Evolutionary conservation across 2,797 vertebrate species (phyloP), one percentile per base, ranked within the genome.

Genomic region (Rhinichthys osculus): DNA sequence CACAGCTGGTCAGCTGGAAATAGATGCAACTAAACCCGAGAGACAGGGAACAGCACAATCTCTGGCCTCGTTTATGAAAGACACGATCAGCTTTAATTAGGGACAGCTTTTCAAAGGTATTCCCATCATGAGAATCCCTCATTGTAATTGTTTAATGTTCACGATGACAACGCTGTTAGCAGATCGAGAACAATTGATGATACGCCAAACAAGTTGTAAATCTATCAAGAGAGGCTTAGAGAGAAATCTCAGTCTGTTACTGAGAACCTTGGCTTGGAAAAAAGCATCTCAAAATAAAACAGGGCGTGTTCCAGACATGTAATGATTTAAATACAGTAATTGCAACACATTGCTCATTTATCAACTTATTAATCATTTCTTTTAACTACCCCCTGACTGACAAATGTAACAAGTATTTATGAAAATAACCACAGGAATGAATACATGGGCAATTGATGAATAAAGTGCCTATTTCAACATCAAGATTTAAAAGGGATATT

Each of bases 1-100:
- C 86, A 69, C 92, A 94, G 93, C 92, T 93, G 92, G 93, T 92
- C 89, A 82, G 91, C 89, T 92, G 86, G 90, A 95, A 95, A 95
- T 95, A 95, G 73, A 84, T 88, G 94, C 91, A 95, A 94, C 90
- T 84, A 88, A 94, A 87, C 90, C 91, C 80, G 16, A 78, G 72
- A 85, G 80, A 90, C 47, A 87, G 78, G 78, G 90, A 89, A 87
- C 91, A 89, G 88, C 90, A 85, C 47, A 54, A 80, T 81, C 81
- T 73, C 44, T 80, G 66, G 66, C 71, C 82, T 70, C 9, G 14
- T 21, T 47, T 76, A 54, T 74, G 54, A 50, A 85, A 59, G 47
- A 81, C 59, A 76, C n/a, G 21, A 42, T 78, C 86, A 70, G 52
- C 73, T 72, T 90, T 83, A 87, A 83, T 78, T 47, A 66, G 64